A percentile compares a stretch with the other conserved stretches of the same genome.
These are phyloP conservation scores for Sylvilagus bachmani DNA, from an alignment of 2,113 vertebrate species.

Conservation along the genomic window DNA sequence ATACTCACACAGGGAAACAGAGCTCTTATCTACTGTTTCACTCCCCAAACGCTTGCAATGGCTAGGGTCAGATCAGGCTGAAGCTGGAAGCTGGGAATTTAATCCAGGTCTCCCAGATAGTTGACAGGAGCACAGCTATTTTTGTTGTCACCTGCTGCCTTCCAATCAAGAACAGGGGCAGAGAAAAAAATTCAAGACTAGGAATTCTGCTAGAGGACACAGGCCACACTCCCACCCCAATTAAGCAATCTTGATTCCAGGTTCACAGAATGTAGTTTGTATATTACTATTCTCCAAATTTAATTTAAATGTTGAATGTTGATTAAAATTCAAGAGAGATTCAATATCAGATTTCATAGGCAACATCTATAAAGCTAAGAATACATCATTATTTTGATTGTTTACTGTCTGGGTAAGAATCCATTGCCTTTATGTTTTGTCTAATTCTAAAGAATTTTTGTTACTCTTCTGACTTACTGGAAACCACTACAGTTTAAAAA, in stretches of 20 bases:
- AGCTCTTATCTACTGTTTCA: too few species aligned
- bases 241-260: not conserved
- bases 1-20: too few species aligned
- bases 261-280: not conserved
- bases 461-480: not conserved
- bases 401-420: not conserved
- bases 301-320: slow-evolving; percentile 49
- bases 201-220: too few species aligned
- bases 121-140: too few species aligned
- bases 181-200: too few species aligned
- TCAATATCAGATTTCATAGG: slow-evolving; percentile 35
- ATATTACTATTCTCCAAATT: not conserved
- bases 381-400: not conserved
- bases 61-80: too few species aligned
- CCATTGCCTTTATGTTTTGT: slow-evolving; percentile 24
- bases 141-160: too few species aligned
- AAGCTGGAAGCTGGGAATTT: too few species aligned
- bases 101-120: too few species aligned
- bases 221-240: not conserved
- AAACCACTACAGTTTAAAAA: not conserved
- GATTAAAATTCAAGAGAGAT: slow-evolving; percentile 18
- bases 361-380: not conserved
- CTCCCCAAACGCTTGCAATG: too few species aligned
- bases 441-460: not conserved
- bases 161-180: too few species aligned